Conservation (phyloP, 2,797 vertebrate species). For the Eidolon dupreanum region DNA sequence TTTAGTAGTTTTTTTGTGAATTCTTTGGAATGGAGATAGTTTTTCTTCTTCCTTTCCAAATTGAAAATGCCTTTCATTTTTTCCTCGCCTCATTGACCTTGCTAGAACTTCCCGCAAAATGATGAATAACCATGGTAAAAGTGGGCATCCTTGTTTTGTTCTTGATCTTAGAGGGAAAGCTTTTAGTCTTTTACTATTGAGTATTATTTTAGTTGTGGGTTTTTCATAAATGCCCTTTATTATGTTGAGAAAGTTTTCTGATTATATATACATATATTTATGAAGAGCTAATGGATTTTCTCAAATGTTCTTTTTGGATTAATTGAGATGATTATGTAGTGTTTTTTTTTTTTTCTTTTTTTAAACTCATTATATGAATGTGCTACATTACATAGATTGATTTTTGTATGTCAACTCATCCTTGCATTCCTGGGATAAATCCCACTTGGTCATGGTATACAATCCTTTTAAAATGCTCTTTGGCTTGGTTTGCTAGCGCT, state of each 20-base stretch:
- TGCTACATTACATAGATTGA: background rate
- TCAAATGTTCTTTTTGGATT: background rate
- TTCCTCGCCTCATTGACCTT: background rate
- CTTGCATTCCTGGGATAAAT: background rate
- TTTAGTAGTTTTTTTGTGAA: background rate
- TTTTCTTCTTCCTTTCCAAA: constrained; percentile 17
- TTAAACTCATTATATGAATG: background rate
- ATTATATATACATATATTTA: too few species aligned
- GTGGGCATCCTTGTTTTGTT: background rate
- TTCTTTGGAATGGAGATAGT: background rate
- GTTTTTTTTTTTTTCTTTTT: background rate
- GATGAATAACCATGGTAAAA: background rate
- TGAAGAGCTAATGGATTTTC: background rate
- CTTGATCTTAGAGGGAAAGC: background rate
- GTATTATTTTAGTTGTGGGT: background rate
- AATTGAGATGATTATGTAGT: background rate
- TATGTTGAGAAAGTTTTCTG: background rate
- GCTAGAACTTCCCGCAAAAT: background rate
- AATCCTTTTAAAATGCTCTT: constrained; percentile 8
- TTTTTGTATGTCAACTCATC: background rate
- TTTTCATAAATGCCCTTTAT: constrained; percentile 33
- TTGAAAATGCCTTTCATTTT: background rate
- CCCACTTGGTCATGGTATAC: background rate
- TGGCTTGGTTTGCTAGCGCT: background rate
- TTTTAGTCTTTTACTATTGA: background rate